Evolutionary conservation across 2,888 invertebrate species (phyloP).

Genomic region (Steromphala cineraria): DNA sequence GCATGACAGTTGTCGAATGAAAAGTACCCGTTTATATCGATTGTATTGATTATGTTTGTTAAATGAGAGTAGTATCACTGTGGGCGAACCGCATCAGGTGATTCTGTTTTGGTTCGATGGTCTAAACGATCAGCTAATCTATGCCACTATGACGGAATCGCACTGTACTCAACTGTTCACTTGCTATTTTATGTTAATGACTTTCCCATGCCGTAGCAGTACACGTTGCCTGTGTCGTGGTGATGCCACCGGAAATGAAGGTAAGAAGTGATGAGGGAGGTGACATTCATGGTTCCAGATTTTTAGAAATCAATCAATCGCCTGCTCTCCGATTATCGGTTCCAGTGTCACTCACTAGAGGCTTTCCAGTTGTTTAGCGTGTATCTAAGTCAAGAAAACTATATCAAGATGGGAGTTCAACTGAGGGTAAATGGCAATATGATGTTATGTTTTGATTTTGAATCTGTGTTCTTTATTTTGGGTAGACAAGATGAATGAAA

Average conservation of each 20-base stretch:
- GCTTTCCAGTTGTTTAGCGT: not conserved
- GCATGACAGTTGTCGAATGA: not conserved
- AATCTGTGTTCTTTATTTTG: too few relatives aligned
- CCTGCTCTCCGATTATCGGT: not conserved
- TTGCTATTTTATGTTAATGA: slow-evolving; percentile 29
- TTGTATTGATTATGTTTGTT: not conserved
- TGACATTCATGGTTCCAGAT: not conserved
- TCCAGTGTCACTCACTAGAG: not conserved
- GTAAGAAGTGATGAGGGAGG: not conserved
- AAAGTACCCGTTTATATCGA: not conserved
- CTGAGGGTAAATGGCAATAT: not conserved
- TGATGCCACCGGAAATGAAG: slow-evolving; percentile 28
- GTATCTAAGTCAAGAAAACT: not conserved
- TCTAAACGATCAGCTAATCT: slow-evolving; percentile 12
- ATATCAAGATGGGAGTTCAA: not conserved
- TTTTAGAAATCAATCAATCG: not conserved
- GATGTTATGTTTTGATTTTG: too few relatives aligned
- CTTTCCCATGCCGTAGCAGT: not conserved
- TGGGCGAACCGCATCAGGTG: not conserved
- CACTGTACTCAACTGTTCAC: not conserved
- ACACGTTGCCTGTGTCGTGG: not conserved
- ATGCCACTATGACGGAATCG: slow-evolving; percentile 18
- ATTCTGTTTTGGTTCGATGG: slow-evolving; percentile 14
- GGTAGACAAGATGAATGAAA: too few relatives aligned
- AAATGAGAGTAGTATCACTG: too few relatives aligned